phyloP scores from a whole-genome alignment of 2,888 invertebrate species.

The Bursaphelenchus okinawaensis region DNA sequence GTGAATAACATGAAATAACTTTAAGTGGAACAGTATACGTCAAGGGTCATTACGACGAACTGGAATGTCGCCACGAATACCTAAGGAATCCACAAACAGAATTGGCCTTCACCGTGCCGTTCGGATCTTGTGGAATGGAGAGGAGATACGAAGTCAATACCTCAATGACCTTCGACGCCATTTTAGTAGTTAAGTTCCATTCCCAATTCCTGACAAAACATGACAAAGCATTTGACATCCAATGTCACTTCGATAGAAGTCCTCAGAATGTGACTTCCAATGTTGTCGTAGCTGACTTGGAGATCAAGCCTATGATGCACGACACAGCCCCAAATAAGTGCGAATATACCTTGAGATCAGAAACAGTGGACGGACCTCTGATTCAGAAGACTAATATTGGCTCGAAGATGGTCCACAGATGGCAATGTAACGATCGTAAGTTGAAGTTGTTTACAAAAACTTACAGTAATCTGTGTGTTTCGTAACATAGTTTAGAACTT shows the following conservation, averaged over 20 bases:
- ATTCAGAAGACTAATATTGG: slow-evolving; percentile 35
- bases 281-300: not conserved
- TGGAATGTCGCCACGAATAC: slow-evolving; percentile 44
- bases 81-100: slow-evolving; percentile 34
- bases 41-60: slow-evolving; percentile 41
- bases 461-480: too few species aligned
- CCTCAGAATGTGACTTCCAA: slow-evolving; percentile 19
- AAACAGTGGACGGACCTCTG: slow-evolving; percentile 36
- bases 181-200: slow-evolving; percentile 47
- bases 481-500: too few species aligned
- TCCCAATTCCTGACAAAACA: slow-evolving; percentile 44
- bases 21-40: slow-evolving; percentile 53
- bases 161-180: slow-evolving; percentile 42
- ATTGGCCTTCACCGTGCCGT: slow-evolving; percentile 38
- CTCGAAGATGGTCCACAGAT: slow-evolving; percentile 40
- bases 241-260: slow-evolving; percentile 47
- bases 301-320: slow-evolving; percentile 10
- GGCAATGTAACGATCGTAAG: slow-evolving; percentile 49
- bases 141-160: slow-evolving; percentile 43
- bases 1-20: too few species aligned
- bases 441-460: too few species aligned
- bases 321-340: slow-evolving; percentile 20
- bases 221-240: slow-evolving; percentile 44
- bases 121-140: slow-evolving; percentile 54
- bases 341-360: slow-evolving; percentile 39